Conservation (phyloP, 2,113 vertebrate genomes). For the Anseranas semipalmata region DNA sequence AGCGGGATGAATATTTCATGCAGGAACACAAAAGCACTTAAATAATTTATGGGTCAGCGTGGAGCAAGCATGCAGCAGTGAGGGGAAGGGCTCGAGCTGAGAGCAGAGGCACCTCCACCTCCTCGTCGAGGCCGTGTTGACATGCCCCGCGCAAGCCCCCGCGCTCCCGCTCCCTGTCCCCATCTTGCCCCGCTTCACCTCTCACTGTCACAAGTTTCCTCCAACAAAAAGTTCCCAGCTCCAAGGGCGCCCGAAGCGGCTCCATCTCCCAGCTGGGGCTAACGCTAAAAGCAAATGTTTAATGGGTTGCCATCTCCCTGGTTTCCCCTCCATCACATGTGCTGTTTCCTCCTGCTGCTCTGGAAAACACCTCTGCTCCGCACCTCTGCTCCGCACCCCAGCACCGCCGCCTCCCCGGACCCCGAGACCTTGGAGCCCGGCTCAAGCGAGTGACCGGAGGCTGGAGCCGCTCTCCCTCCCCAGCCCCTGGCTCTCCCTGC, state of each 20-base stretch:
- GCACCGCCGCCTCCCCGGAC: background rate
- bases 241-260: background rate
- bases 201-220: background rate
- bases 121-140: background rate
- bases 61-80: accelerated
- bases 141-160: too few relatives aligned
- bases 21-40: background rate
- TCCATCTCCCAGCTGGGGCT: accelerated
- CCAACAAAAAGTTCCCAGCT: background rate
- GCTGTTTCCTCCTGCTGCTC: accelerated
- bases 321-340: accelerated
- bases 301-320: accelerated
- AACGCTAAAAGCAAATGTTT: background rate
- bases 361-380: accelerated
- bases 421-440: accelerated
- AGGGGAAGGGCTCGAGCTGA: background rate
- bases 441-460: background rate
- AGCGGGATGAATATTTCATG: slow-evolving; percentile 27
- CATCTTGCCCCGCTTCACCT: background rate
- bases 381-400: background rate
- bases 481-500: accelerated
- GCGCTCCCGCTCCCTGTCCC: background rate
- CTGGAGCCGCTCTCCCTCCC: background rate
- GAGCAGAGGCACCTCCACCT: background rate
- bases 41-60: slow-evolving; percentile 44